phyloP scores from a whole-genome alignment of 2,888 invertebrate genomes.

The Epicampocera succincta region DNA sequence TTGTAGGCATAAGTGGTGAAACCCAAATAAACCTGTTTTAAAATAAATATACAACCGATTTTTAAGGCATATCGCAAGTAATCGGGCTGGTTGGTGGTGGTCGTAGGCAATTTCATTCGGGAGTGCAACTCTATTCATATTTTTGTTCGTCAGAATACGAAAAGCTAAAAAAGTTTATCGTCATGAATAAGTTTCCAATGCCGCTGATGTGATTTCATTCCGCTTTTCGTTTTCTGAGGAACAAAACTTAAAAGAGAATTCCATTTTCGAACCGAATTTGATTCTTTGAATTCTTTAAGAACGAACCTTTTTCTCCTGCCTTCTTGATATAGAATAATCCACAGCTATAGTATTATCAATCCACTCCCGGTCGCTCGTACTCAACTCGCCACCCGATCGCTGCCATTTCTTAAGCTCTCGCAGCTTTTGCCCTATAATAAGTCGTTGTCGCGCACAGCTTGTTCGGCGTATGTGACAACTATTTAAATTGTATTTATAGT shows the following conservation, averaged over 20 bases:
- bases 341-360: constrained; percentile 25
- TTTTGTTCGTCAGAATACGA: too few species aligned
- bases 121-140: too few species aligned
- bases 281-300: too few species aligned
- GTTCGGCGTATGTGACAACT: constrained; percentile 19
- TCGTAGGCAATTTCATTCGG: too few species aligned
- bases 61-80: too few species aligned
- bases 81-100: too few species aligned
- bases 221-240: too few species aligned
- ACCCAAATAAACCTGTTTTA: constrained; percentile 40
- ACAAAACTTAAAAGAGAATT: too few species aligned
- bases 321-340: background rate
- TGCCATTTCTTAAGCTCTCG: constrained; percentile 5
- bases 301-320: constrained; percentile 7
- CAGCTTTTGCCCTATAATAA: constrained; percentile 1
- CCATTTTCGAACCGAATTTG: too few species aligned
- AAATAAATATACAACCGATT: background rate
- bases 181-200: too few species aligned
- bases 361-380: background rate
- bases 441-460: background rate
- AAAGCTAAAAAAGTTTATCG: too few species aligned
- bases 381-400: background rate
- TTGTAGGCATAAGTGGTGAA: constrained; percentile 33
- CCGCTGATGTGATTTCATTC: too few species aligned
- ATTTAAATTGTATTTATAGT: constrained; percentile 6